phyloP scores from a whole-genome alignment of 2,113 vertebrate species.

The Rattus norvegicus region GRCr8 NC_086020.1:15539001-15539500 shows the following conservation, averaged over 20 bases:
- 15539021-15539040: background rate
- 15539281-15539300: background rate
- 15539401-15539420: constrained; percentile 51
- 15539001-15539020: constrained; percentile 29
- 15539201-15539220: constrained; percentile 58
- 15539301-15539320: constrained; percentile 17
- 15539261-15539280: constrained; percentile 47
- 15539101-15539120: constrained; percentile 58
- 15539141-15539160: constrained; percentile 43
- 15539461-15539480: background rate
- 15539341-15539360: constrained; percentile 54
- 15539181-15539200: constrained; percentile 42
- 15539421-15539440: constrained; percentile 57
- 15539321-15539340: constrained; percentile 52
- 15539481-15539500: background rate
- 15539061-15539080: constrained; percentile 54
- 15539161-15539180: constrained; percentile 52
- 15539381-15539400: constrained; percentile 48
- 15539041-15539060: constrained; percentile 38
- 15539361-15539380: constrained; percentile 68
- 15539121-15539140: constrained; percentile 19
- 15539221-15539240: background rate
- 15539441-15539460: constrained; percentile 24
- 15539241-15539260: background rate
- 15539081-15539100: constrained; percentile 54